Evolutionary conservation across 2,113 vertebrate genomes (phyloP).

Genomic region (Myanophis thanlyinensis): DNA sequence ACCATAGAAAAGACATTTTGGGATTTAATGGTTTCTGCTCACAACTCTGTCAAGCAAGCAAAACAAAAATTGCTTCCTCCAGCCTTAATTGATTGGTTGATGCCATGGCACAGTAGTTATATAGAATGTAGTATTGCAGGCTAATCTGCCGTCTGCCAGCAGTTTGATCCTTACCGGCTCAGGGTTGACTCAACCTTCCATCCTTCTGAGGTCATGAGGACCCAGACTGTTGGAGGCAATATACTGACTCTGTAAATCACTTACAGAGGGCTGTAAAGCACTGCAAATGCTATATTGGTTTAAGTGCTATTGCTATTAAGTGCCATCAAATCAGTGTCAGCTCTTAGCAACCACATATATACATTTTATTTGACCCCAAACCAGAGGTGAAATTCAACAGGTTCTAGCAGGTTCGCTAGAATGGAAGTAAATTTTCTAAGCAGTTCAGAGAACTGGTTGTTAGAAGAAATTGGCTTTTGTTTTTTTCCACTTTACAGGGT

Average conservation of each 20-base stretch:
- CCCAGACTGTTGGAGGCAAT: background rate
- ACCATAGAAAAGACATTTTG: background rate
- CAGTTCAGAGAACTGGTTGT: no score
- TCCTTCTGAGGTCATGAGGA: background rate
- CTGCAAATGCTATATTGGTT: background rate
- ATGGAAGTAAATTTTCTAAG: no score
- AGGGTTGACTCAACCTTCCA: background rate
- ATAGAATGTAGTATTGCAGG: background rate
- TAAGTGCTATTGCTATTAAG: background rate
- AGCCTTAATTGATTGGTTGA: background rate
- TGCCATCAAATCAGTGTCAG: background rate
- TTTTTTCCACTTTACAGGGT: no score
- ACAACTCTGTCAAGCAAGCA: background rate
- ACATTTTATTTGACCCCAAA: background rate
- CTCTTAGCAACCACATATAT: background rate
- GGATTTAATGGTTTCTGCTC: background rate
- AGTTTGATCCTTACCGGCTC: background rate
- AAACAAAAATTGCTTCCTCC: background rate
- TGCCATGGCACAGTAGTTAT: background rate
- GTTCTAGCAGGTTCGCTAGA: no score
- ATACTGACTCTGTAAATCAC: background rate
- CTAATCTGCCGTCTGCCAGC: background rate
- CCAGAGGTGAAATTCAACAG: no score
- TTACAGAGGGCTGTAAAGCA: background rate
- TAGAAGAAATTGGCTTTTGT: no score